Base-by-base conservation (phyloP, 2,888 invertebrate species). In the Lottia gigantea region DNA sequence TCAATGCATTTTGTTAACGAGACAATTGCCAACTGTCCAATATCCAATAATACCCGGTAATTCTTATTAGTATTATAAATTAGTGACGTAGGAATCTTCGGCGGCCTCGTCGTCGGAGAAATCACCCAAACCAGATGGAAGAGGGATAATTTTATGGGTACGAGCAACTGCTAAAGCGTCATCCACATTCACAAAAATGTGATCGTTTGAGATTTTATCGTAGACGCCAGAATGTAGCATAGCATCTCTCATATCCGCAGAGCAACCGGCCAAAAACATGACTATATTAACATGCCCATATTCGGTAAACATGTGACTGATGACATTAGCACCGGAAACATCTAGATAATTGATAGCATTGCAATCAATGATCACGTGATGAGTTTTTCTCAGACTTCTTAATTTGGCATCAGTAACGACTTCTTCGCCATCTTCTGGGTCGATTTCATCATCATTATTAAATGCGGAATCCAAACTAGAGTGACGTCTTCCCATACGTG, bases 301-400 rank as follows among this genome's bases (percentile, higher is more conserved):
- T 68, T 85, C 85, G 31, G 76, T 76, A 70, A 70, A 82, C 70
- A 85, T 82, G 68, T 85, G 83, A 47, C 78, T 76, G 55, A 85
- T 74, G 1, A 83, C 82, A 75, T 82, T 83, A 31, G 82, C 82
- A n/a, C 85, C 85, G 6, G 85, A 83, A 26, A 80, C 80, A 67
- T 85, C 85, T 67, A 85, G 71, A 71, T 85, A 85, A 70, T 85
- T 85, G 31, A 83, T 77, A 49, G 81, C 78, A 8, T 80, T 76
- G 69, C 81, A 82, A 74, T 85, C 85, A 63, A 85, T 68, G 64
- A 85, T 82, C 31, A 85, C 76, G 71, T 83, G 83, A 72, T 83
- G 84, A 45, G 81, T 79, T 74, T 77, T 79, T 62, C 81, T 76
- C 81, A 83, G 78, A 15, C 70, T 75, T 69, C 76, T 70, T 25